Evolutionary conservation across 2,113 vertebrate species (phyloP).

Genomic region (Trichomycterus rosablanca): DNA sequence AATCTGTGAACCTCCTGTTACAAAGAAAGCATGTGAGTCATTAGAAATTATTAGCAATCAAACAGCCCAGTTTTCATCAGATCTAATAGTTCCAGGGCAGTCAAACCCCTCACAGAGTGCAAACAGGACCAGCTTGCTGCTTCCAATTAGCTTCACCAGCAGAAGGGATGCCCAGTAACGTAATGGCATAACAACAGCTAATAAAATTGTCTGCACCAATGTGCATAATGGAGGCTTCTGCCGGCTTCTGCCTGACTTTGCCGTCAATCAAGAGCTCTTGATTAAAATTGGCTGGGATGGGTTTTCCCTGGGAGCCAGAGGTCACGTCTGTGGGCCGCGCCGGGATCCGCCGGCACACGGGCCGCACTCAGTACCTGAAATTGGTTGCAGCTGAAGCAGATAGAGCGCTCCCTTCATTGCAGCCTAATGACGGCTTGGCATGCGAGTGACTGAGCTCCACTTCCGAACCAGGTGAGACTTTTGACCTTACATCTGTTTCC

Average conservation of each 20-base stretch:
- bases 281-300: slow-evolving; percentile 70
- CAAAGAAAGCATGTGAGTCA: background rate
- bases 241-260: slow-evolving; percentile 51
- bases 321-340: slow-evolving; percentile 39
- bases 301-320: slow-evolving; percentile 56
- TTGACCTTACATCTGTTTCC: slow-evolving; percentile 75
- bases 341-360: slow-evolving; percentile 30
- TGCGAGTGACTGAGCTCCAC: slow-evolving; percentile 66
- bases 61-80: background rate
- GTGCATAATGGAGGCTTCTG: slow-evolving; percentile 49
- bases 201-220: slow-evolving; percentile 55
- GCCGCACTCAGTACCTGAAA: slow-evolving; percentile 63
- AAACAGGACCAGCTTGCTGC: slow-evolving; percentile 4
- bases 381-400: slow-evolving; percentile 70
- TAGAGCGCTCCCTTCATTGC: slow-evolving; percentile 43
- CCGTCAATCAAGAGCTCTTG: slow-evolving; percentile 48
- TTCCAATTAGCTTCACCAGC: slow-evolving; percentile 16
- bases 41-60: slow-evolving; percentile 18
- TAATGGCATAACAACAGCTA: slow-evolving; percentile 47
- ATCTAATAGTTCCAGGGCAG: slow-evolving; percentile 15
- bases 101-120: slow-evolving; percentile 1
- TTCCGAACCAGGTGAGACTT: slow-evolving; percentile 77
- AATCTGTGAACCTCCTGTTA: too few species aligned
- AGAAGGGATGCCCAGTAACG: slow-evolving; percentile 23
- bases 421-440: slow-evolving; percentile 66